Percentiles rank a stretch among this genome's conserved stretches.
Conservation (phyloP, 2,888 invertebrate species). For the Maniola hyperantus region DNA sequence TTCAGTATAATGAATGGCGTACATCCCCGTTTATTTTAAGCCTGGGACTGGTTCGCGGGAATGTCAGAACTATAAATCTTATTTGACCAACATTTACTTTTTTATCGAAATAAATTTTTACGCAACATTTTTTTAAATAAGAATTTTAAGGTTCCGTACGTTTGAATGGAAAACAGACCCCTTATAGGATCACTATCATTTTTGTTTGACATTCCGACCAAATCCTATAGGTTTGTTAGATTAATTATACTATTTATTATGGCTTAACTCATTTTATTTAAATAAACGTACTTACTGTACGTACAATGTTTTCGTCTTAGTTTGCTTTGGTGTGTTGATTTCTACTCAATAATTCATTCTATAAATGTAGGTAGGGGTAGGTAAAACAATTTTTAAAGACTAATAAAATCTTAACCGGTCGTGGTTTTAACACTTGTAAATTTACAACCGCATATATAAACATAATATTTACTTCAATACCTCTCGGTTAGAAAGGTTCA, state of each 20-base stretch:
- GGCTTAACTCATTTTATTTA: too few species aligned
- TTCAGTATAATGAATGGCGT: conserved; percentile 27
- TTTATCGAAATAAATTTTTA: neutral
- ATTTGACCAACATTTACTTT: conserved; percentile 12
- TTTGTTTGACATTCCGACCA: too few species aligned
- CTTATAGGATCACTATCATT: too few species aligned
- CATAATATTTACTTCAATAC: conserved; percentile 6
- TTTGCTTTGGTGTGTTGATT: too few species aligned
- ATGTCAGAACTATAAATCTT: conserved; percentile 27
- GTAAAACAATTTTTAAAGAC: too few species aligned
- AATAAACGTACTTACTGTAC: too few species aligned
- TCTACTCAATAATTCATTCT: too few species aligned
- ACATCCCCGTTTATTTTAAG: conserved; percentile 27
- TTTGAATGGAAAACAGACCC: too few species aligned
- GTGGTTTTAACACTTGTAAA: neutral
- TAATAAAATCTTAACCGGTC: neutral
- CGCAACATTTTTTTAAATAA: neutral
- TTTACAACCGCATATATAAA: neutral
- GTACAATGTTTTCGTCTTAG: too few species aligned
- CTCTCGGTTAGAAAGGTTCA: conserved; percentile 26
- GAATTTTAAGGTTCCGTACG: neutral
- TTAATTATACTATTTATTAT: too few species aligned
- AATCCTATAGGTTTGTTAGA: too few species aligned
- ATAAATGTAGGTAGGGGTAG: too few species aligned
- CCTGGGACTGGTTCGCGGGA: conserved; percentile 42